phyloP scores from a whole-genome alignment of 2,888 invertebrate genomes.

The Helleia helle region DNA sequence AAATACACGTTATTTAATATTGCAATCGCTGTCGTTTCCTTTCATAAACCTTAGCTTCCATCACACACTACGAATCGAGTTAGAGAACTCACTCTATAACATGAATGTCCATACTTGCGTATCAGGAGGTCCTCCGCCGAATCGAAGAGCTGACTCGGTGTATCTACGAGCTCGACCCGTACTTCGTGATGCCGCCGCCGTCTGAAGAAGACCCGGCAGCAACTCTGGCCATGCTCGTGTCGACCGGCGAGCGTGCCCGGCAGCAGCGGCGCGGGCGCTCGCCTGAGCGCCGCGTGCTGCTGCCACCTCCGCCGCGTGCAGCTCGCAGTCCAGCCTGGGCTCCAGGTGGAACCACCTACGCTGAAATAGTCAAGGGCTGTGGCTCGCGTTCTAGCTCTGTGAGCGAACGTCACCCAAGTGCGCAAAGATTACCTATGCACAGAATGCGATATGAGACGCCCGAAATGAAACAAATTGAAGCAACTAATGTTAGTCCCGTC shows the following conservation, averaged over 20 bases:
- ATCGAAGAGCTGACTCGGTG: slow-evolving; percentile 81
- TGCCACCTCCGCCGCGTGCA: slow-evolving; percentile 40
- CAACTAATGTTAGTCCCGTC: slow-evolving; percentile 21
- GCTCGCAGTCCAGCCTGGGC: slow-evolving; percentile 83
- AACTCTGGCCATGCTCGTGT: slow-evolving; percentile 52
- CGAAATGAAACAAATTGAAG: slow-evolving; percentile 17
- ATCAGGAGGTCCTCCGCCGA: slow-evolving; percentile 81
- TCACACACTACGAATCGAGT: slow-evolving; percentile 28
- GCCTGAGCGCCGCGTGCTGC: slow-evolving; percentile 56
- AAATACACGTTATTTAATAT: slow-evolving; percentile 54
- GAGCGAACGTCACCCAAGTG: slow-evolving; percentile 33
- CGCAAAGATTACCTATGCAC: slow-evolving; percentile 27
- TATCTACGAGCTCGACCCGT: slow-evolving; percentile 85
- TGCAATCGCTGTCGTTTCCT: slow-evolving; percentile 56
- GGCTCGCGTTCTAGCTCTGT: slow-evolving; percentile 51
- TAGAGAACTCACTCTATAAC: slow-evolving; percentile 56
- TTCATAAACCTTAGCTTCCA: slow-evolving; percentile 40
- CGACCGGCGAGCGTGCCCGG: slow-evolving; percentile 41
- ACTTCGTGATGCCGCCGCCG: slow-evolving; percentile 74
- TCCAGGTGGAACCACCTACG: slow-evolving; percentile 83
- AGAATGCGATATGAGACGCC: slow-evolving; percentile 23
- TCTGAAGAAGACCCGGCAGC: slow-evolving; percentile 80
- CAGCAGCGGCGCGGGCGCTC: slow-evolving; percentile 64
- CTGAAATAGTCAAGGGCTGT: slow-evolving; percentile 83
- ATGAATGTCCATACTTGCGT: slow-evolving; percentile 73